Evolutionary conservation across 2,797 vertebrate genomes (phyloP), one percentile per base, ranked within the genome.

Genomic region (Acanthornis magna): DNA sequence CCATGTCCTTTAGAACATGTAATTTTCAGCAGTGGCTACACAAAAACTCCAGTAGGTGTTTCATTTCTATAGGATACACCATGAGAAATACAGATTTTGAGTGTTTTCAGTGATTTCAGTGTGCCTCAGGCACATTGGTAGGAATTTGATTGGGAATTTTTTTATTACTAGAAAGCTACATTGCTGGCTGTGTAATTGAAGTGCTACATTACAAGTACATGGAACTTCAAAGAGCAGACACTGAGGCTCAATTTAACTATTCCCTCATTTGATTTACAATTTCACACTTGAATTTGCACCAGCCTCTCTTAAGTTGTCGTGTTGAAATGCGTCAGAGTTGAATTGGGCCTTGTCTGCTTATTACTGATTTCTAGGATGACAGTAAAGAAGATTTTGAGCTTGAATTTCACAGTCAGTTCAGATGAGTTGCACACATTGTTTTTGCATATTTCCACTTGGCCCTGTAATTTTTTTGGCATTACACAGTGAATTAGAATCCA

Each of bases 11-110:
- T 53, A 45, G 40, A 93, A 93, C 38, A 26, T 51, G 30, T 8
- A 14, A 15, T 84, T 96, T 96, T 65, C 34, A n/a, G 78, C 57
- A 17, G 3, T 67, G 42, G 19, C 30, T 87, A 8, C 36, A 63
- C 65, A 38, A 94, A 71, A 75, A 14, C 12, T 45, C 42, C 60
- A 62, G 16, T 7, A 57, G 62, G 62, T 26, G 18, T 91, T 95
- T 93, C 42, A 16, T 89, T 94, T 82, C 88, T 91, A 0, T 79
- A 75, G 60, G 42, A 32, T 60, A 61, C 42, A 58, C 47, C 62
- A 34, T 67, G 62, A 65, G 93, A 94, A 96, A 82, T 89, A 91
- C 77, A 88, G 47, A 9, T 78, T 86, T 95, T 81, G 53, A 63
- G 71, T 89, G 54, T 38, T 88, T 83, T 34, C 16, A 25, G 40